Base-by-base conservation (phyloP, 2,113 vertebrate species). In the Alethe castanea region DNA sequence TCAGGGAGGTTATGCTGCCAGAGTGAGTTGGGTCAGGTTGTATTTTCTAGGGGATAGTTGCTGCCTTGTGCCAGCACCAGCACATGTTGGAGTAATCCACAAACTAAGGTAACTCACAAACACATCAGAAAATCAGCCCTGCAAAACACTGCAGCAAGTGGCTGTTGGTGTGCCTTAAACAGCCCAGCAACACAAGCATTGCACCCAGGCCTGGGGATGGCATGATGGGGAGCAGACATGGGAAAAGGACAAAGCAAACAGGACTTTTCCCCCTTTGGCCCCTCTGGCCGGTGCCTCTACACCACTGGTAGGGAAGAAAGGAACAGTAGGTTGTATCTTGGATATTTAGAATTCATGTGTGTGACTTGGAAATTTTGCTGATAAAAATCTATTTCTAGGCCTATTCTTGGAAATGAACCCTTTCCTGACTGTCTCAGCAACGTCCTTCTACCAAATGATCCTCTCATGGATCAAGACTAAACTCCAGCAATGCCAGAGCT, bases 211-310 rank as follows among this genome's bases (percentile, higher is more conserved):
- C 74, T 3, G 2, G 22, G 40, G 19, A 70, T 29, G 7, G 28
- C 59, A 35, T 8, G 0, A 5, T 1, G 0, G 35, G 82, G 54
- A 94, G 38, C 52, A 86, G 56, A 78, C 0, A 0, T 81, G 92
- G 82, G 88, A 95, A 92, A 90, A 90, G 35, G 47, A 74, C 72
- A 78, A 60, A 86, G 54, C 80, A 94, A 96, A 95, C 86, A 92
- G 50, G 52, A 94, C 94, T 90, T 88, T 90, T 29, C 16, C 71
- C 90, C 38, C 44, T 54, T 61, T 66, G 67, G 38, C 76, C 29
- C 56, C 60, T 50, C 38, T 29, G 12, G 42, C 45, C 61, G 64
- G 52, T 56, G 54, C 6, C 0, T 66, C 53, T 62, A 52, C 31
- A 36, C 24, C 1, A 3, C n/a, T 65, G 53, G 35, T 15, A 7